These are phyloP conservation scores for Hoplodrina blanda DNA, from an alignment of 2,888 invertebrate species.

Conservation along the genomic window DNA sequence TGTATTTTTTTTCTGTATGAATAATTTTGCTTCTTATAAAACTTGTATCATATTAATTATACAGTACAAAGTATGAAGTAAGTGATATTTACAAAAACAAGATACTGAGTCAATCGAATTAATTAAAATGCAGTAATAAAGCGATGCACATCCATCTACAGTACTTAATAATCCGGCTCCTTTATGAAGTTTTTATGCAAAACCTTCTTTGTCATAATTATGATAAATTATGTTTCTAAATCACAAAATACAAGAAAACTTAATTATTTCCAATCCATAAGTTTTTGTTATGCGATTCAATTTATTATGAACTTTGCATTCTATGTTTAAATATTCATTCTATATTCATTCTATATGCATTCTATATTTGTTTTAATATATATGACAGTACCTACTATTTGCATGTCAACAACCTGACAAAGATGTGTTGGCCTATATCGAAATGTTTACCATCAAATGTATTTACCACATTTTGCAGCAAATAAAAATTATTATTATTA, in stretches of 20 bases:
- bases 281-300: conserved; percentile 48
- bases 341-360: too few species aligned
- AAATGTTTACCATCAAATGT: too few species aligned
- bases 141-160: conserved; percentile 5
- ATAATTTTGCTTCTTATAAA: background rate
- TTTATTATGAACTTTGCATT: conserved; percentile 49
- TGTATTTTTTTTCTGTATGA: background rate
- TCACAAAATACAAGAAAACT: conserved; percentile 53
- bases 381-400: too few species aligned
- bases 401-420: too few species aligned
- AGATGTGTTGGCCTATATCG: too few species aligned
- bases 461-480: too few species aligned
- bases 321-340: too few species aligned
- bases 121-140: conserved; percentile 7
- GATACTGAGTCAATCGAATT: background rate
- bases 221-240: conserved; percentile 59
- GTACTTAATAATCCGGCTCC: conserved; percentile 14
- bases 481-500: too few species aligned
- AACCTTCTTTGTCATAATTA: conserved; percentile 48
- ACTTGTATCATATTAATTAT: too few species aligned
- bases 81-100: conserved; percentile 5
- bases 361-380: too few species aligned
- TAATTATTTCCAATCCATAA: conserved; percentile 44
- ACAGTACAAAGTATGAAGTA: background rate
- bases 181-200: conserved; percentile 40